Evolutionary conservation across 2,797 vertebrate species (phyloP), one percentile per base, ranked within the genome.

Genomic region (Podargus strigoides): DNA sequence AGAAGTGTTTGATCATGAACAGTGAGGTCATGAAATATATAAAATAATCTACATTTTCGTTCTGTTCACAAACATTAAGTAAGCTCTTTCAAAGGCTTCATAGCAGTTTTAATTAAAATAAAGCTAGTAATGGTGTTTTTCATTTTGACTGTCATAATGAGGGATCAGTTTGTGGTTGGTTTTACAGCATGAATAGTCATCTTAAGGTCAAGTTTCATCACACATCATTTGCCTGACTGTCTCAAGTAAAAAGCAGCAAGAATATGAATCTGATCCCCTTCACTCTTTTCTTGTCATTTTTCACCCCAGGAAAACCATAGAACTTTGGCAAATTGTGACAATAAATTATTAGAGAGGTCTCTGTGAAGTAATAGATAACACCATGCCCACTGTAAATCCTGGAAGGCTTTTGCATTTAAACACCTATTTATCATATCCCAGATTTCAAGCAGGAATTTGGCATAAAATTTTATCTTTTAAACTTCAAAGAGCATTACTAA

Each of bases 101-200:
- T 16, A 79, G 63, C 21, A 80, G 17, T 68, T 94, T 89, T 87
- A 93, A 73, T 91, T 90, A 81, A 93, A 89, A 93, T n/a, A 72
- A 76, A 94, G 49, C 19, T 21, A 68, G 59, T 16, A 87, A 19
- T 37, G 14, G 3, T 77, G 28, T 3, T 85, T 85, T 73, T 68
- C 12, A 62, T 93, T 83, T 92, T 50, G 52, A 72, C 19, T 86
- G 62, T 46, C 56, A 66, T 21, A 91, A 87, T 24, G 20, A 78
- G 27, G 60, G 32, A 72, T 69, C 32, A 39, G 53, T 42, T 82
- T 70, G 62, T 74, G 26, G 17, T 28, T 73, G 20, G 19, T 84
- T 90, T 95, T 85, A 69, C 9, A 87, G 67, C 34, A 69, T 37
- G 59, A 75, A 83, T 36, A 86, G 37, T n/a, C 27, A 92, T 47